Evolutionary conservation across 2,888 invertebrate genomes (phyloP), one percentile per base, ranked within the genome.

Genomic region (Volucella inflata): DNA sequence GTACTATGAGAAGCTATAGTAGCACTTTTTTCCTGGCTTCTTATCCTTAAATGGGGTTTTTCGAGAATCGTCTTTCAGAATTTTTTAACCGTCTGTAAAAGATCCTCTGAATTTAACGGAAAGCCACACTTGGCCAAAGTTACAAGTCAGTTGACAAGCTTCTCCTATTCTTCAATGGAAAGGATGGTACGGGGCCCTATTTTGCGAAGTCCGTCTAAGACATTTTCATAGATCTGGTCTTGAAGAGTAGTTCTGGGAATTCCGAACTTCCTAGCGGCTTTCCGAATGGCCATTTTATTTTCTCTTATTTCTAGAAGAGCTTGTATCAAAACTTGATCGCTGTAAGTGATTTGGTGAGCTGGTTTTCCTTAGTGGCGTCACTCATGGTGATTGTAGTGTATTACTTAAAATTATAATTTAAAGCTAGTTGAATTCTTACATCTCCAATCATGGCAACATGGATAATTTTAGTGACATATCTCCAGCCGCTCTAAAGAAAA

Each of bases 21-120:
- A 64, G 30, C 36, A 62, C 46, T 62, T 62, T 44, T 48, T 59
- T 8, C 40, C 46, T 3, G 64, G 64, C 48, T 50, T 64, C 36
- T 30, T 38, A 17, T 64, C 38, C 12, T 65, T 51, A n/a, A 51
- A n/a, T 14, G 12, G 46, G 46, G n/a, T 46, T 46, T 46, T 46
- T 48, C 1, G 14, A 64, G 30, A 64, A 64, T 48, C n/a, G n/a
- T n/a, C n/a, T n/a, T n/a, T n/a, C n/a, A n/a, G n/a, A n/a, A n/a
- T n/a, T n/a, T n/a, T n/a, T 48, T 64, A 12, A 48, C 38, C 9
- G 42, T 67, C n/a, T n/a, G n/a, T n/a, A n/a, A n/a, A n/a, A n/a
- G n/a, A n/a, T n/a, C n/a, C n/a, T n/a, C 51, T 51, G 46, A 46
- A 46, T 46, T 46, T 46, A n/a, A 14, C n/a, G 46, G 46, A 46